Evolutionary conservation across 2,888 invertebrate species (phyloP), one percentile per base, ranked within the genome.

Genomic region (Malthinus seriepunctatus): DNA sequence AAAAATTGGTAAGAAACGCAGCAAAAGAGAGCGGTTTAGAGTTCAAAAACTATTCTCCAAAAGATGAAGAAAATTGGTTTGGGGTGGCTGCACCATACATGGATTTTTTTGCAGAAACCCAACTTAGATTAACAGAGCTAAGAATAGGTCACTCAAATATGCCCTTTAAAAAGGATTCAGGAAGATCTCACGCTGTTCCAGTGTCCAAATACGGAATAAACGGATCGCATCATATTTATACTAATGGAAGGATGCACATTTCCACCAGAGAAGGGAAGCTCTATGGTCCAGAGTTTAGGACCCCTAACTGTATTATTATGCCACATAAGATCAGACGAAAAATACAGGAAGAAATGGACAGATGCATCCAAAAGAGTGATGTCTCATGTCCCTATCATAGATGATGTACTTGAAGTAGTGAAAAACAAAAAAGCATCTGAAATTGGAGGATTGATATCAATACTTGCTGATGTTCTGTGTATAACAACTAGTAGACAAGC

Each of bases 271-370:
- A 63, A 64, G n/a, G 39, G 68, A 33, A 39, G 49, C 1, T 65
- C 64, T 2, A 68, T 69, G 66, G 67, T 65, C 8, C 68, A 68
- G 52, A 59, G 49, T 14, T 1, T 67, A 1, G 67, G 67, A 0
- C 67, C 66, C 0, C 60, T 68, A 58, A 69, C 69, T 0, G 48
- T 58, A 6, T 31, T 68, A 1, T 12, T 69, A 5, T 50, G 49
- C 31, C 57, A 61, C 34, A 53, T 68, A 0, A 15, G 65, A 37
- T 52, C 63, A 7, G 48, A 56, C 8, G 56, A 38, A 8, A 56
- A 47, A 14, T 67, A 63, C 46, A 52, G 54, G 15, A 49, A 58
- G n/a, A 67, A 68, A 46, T 68, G 69, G 69, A 57, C 51, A 35
- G 31, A 42, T 14, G 67, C 68, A 32, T 60, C 62, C 0, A 68